Evolutionary conservation across 2,888 invertebrate genomes (phyloP), one percentile per base, ranked within the genome.

Genomic region (Syrista parreyssii): DNA sequence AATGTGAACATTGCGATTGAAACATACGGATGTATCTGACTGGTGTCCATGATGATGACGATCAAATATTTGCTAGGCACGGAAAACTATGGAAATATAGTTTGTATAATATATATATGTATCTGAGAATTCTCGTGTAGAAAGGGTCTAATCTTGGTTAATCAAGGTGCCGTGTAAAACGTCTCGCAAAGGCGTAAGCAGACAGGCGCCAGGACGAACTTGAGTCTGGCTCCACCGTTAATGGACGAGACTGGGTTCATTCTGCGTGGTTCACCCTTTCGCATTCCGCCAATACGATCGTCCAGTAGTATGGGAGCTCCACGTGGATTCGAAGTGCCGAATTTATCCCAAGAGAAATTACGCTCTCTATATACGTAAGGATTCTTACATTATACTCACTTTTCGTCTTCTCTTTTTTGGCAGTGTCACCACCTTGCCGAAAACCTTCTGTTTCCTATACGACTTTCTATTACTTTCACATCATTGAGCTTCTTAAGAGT

Each of bases 181-280:
- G 55, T 55, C 55, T 55, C 55, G 55, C 23, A 23, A 55, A 55
- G 55, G 55, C 55, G 55, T 55, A 55, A 55, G 55, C 55, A 55
- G 55, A 55, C 55, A 55, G 55, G 55, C 55, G 55, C 55, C 55
- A 55, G 55, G 55, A 23, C 55, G 23, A 55, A 55, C 55, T 55
- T 55, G 55, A 55, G 55, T 55, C 55, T 55, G 55, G 55, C 55
- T 55, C 68, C 35, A 31, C 30, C 79, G 72, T 80, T 79, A 79
- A 81, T 79, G 79, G 79, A 77, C 78, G 71, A 76, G 76, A 76
- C 74, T 78, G 77, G 79, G 55, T 77, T 82, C 79, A 83, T 81
- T 83, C 82, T 80, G 80, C 75, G 79, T 80, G 78, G 79, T 77
- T 80, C 79, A 77, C 77, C 79, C 75, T 86, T 84, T 85, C 82